phyloP scores from a whole-genome alignment of 2,113 vertebrate species.

The Mesitornis unicolor region DNA sequence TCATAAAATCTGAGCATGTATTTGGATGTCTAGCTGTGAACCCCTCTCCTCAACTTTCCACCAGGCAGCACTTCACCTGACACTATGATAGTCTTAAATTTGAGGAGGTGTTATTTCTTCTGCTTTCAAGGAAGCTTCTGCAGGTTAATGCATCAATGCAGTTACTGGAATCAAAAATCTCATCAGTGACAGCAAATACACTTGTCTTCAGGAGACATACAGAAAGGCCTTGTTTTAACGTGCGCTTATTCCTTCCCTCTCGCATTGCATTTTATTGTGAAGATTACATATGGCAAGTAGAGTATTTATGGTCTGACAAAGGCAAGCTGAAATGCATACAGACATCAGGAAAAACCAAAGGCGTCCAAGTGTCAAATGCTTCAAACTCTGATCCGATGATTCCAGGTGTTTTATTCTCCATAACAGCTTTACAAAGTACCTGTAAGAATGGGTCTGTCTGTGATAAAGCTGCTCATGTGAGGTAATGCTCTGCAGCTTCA shows the following conservation, averaged over 20 bases:
- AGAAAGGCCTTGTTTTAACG: not conserved
- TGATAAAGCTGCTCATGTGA: slow-evolving; percentile 25
- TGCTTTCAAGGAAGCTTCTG: not conserved
- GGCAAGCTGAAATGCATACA: not conserved
- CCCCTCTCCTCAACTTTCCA: not conserved
- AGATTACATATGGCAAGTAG: not conserved
- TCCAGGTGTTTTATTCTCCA: not conserved
- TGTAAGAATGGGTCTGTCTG: slow-evolving; percentile 4
- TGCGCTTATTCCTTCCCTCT: not conserved
- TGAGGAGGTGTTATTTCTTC: not conserved
- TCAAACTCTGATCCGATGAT: not conserved
- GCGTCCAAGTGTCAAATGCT: not conserved
- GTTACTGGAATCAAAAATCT: not conserved
- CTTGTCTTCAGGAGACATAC: not conserved
- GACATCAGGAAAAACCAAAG: not conserved
- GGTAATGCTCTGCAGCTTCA: slow-evolving; percentile 35
- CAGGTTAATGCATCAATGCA: not conserved
- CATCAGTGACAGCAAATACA: not conserved
- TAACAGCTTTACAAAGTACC: not conserved
- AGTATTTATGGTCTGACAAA: not conserved
- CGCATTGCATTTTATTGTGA: not conserved
- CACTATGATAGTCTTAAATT: not conserved
- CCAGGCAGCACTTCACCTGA: not conserved
- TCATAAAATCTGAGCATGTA: not conserved
- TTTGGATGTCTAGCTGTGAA: not conserved